These are phyloP conservation scores for Menidia menidia DNA, from an alignment of 2,797 vertebrate species.

Conservation along the genomic window DNA sequence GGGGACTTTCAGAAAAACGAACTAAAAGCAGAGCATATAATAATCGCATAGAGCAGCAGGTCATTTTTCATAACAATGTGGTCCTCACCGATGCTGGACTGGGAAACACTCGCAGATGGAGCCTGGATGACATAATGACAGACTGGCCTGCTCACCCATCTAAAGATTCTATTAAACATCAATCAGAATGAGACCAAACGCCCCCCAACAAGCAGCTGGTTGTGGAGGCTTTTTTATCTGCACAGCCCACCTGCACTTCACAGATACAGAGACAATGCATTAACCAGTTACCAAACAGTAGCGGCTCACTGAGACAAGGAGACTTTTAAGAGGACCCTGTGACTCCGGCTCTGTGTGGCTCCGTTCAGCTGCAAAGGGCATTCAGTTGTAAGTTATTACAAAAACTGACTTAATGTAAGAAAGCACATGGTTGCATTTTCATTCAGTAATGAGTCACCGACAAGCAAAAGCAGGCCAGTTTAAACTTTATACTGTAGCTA, in stretches of 20 bases:
- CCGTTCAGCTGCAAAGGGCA: not conserved
- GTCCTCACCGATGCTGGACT: conserved; percentile 25
- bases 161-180: conserved; percentile 41
- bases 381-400: not conserved
- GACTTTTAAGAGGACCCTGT: conserved; percentile 21
- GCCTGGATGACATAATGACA: conserved; percentile 61
- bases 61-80: conserved; percentile 30
- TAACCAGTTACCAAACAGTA: conserved; percentile 43
- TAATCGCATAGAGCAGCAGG: conserved; percentile 15
- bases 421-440: too few species aligned
- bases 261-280: conserved; percentile 43
- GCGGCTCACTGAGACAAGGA: conserved; percentile 39
- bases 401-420: not conserved
- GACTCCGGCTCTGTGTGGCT: conserved; percentile 5
- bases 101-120: conserved; percentile 54
- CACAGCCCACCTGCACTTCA: conserved; percentile 29
- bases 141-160: conserved; percentile 48
- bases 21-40: not conserved
- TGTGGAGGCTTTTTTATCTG: conserved; percentile 37
- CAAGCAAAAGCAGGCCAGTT: not conserved
- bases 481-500: too few species aligned
- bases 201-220: conserved; percentile 30
- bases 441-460: not conserved
- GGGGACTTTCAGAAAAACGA: not conserved
- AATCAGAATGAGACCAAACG: conserved; percentile 37